Evolutionary conservation across 2,797 vertebrate genomes (phyloP).

Genomic region (Vespertilio murinus): DNA sequence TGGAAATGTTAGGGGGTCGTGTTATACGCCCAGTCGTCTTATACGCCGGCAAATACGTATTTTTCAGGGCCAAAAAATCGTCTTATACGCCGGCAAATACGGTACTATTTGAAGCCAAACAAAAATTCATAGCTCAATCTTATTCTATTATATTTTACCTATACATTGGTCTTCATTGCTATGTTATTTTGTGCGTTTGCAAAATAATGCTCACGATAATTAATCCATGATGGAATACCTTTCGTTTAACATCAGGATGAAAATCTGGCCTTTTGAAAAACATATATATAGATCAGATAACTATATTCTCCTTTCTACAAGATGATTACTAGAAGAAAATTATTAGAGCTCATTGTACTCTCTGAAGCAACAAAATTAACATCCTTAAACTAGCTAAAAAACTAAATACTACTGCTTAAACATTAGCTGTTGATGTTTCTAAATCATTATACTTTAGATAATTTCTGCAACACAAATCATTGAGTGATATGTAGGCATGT

Average conservation of each 20-base stretch:
- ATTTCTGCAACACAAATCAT: neutral
- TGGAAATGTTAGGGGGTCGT: too few relatives aligned
- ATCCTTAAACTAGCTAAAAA: conserved; percentile 6
- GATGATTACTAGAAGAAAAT: conserved; percentile 12
- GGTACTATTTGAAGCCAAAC: neutral
- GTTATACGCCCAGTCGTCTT: too few relatives aligned
- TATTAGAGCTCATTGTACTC: neutral
- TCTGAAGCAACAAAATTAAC: neutral
- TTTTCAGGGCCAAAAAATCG: too few relatives aligned
- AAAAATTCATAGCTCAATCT: neutral
- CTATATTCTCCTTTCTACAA: neutral
- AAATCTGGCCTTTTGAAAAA: neutral
- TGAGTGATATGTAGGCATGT: neutral
- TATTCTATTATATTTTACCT: neutral
- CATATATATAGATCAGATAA: neutral
- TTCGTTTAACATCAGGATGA: neutral
- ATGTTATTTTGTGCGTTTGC: neutral
- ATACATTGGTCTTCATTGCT: neutral
- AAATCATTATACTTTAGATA: neutral
- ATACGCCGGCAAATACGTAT: too few relatives aligned
- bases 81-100: too few relatives aligned
- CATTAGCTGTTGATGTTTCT: neutral
- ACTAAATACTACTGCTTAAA: neutral
- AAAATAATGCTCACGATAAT: neutral
- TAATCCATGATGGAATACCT: neutral